phyloP scores from a whole-genome alignment of 2,797 vertebrate genomes.

The Clarias platycephalus region DNA sequence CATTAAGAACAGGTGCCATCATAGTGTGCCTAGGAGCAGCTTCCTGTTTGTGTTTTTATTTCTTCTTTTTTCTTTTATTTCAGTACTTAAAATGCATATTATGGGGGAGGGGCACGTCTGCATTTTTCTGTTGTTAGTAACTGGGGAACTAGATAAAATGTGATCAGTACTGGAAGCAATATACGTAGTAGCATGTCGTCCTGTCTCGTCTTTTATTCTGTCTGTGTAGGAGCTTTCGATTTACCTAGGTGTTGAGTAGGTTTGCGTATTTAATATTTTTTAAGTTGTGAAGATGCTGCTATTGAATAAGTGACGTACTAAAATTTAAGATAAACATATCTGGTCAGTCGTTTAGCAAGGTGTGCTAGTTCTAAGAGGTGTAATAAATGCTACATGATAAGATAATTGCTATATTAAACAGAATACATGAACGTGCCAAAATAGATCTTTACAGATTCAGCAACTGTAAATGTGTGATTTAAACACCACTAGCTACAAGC shows the following conservation, averaged over 20 bases:
- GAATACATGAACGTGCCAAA: slow-evolving; percentile 80
- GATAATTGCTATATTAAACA: slow-evolving; percentile 68
- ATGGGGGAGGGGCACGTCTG: slow-evolving; percentile 48
- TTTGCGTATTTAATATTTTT: slow-evolving; percentile 70
- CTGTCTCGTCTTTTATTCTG: slow-evolving; percentile 74
- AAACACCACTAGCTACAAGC: slow-evolving; percentile 72
- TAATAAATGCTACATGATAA: slow-evolving; percentile 70
- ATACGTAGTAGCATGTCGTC: slow-evolving; percentile 78
- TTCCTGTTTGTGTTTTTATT: slow-evolving; percentile 61
- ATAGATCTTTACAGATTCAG: slow-evolving; percentile 70
- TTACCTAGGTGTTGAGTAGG: slow-evolving; percentile 74
- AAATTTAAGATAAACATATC: slow-evolving; percentile 77
- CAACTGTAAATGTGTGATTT: slow-evolving; percentile 73
- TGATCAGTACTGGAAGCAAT: slow-evolving; percentile 85
- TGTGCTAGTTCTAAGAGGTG: slow-evolving; percentile 69
- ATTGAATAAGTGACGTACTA: slow-evolving; percentile 79
- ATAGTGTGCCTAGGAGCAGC: slow-evolving; percentile 54
- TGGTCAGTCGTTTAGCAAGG: slow-evolving; percentile 74
- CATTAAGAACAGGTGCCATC: slow-evolving; percentile 56
- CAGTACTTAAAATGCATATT: slow-evolving; percentile 57
- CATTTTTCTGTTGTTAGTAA: slow-evolving; percentile 59
- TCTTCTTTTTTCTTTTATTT: slow-evolving; percentile 50
- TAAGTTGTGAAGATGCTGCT: slow-evolving; percentile 82
- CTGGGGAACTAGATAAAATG: slow-evolving; percentile 74
- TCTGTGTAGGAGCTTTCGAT: slow-evolving; percentile 75